These are phyloP conservation scores for Ectemnius cavifrons DNA, from an alignment of 2,888 invertebrate genomes.

Conservation along the genomic window DNA sequence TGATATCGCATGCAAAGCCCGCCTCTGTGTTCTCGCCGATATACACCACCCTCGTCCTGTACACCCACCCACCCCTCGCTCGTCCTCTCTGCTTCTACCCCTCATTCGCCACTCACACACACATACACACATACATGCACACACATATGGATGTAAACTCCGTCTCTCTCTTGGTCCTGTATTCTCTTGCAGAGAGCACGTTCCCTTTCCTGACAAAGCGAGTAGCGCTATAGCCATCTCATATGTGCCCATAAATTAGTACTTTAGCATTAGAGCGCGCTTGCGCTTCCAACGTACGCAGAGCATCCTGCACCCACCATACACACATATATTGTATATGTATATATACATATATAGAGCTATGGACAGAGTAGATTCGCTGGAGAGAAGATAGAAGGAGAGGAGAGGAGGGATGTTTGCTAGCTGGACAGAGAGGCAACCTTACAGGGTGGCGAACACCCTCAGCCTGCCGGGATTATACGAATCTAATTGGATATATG, in stretches of 20 bases:
- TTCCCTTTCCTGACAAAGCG: conserved; percentile 66
- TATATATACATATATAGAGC: conserved; percentile 24
- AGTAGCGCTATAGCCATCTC: conserved; percentile 65
- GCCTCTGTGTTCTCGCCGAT: conserved; percentile 68
- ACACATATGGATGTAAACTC: not conserved
- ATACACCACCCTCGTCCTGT: conserved; percentile 50
- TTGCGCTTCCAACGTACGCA: conserved; percentile 47
- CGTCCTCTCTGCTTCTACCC: no score
- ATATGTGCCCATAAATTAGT: conserved; percentile 75
- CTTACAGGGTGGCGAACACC: conserved; percentile 60
- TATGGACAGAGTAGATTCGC: conserved; percentile 24
- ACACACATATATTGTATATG: conserved; percentile 23
- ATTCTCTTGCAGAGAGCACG: conserved; percentile 50
- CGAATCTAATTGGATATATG: conserved; percentile 76
- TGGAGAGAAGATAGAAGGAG: conserved; percentile 39
- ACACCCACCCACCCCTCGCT: conserved; percentile 17
- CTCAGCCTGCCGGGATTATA: conserved; percentile 71
- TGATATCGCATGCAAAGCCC: conserved; percentile 79
- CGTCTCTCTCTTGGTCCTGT: not conserved
- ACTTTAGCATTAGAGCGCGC: conserved; percentile 73
- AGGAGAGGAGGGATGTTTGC: conserved; percentile 12
- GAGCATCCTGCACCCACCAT: not conserved
- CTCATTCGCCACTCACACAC: not conserved
- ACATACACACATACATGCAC: no score
- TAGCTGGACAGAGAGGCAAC: conserved; percentile 42